Evolutionary conservation across 2,888 invertebrate genomes (phyloP), one percentile per base, ranked within the genome.

Genomic region (Ichneumon xanthorius): DNA sequence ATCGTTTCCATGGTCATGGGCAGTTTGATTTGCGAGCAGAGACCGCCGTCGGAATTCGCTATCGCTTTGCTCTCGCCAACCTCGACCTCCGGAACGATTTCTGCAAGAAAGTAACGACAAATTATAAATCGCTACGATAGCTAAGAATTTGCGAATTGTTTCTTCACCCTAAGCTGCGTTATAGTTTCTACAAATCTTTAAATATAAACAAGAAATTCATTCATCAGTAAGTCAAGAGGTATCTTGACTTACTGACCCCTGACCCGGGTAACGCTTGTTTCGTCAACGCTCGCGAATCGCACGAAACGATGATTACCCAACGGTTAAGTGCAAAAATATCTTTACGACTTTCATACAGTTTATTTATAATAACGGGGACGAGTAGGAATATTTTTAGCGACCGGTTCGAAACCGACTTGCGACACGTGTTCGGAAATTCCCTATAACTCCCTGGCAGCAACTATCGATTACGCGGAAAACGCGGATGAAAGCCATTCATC

Each of bases 1-100:
- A 94, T 92, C 0, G 94, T 94, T 72, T 94, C 94, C 82, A 94
- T 95, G 0, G 94, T 94, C 80, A 97, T 95, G 0, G 96, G 96
- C 72, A 97, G 94, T 19, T 93, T 94, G 11, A 91, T 33, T 19
- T 76, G 83, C 0, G 90, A 90, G 75, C 94, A 94, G 2, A 76
- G 16, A 2, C 63, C 81, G n/a, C 26, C 81, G 19, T 80, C 77
- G 14, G 70, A 72, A 33, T 82, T 82, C 30, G 65, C 61, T 19
- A n/a, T 53, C 3, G 16, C 22, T 72, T 72, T 77, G 7, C 14
- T 82, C 9, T 89, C 86, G 9, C 67, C 79, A 40, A 53, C 67
- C 45, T 77, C 80, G 11, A 77, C 58, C n/a, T 81, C 65, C 16
- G 78, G 87, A 30, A 87, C 87, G 40, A 82, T 37, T 72, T 86